Evolutionary conservation across 2,113 vertebrate genomes (phyloP).

Genomic region (Osmerus mordax): DNA sequence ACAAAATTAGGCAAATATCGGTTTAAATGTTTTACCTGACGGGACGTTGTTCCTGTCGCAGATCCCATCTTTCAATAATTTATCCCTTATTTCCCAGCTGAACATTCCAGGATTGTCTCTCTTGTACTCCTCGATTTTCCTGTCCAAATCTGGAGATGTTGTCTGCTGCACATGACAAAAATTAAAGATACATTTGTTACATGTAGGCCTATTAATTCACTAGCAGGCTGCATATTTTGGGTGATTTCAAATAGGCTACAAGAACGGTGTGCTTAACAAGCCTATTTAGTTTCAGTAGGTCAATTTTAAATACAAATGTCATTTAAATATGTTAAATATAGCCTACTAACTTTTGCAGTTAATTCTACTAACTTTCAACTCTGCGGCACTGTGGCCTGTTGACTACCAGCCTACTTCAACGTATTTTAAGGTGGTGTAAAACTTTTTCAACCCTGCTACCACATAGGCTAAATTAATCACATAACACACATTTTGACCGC

Average conservation of each 20-base stretch:
- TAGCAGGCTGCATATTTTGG: too few species aligned
- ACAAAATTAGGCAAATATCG: too few species aligned
- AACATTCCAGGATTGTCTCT: constrained; percentile 95
- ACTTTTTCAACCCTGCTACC: background rate
- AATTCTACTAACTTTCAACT: background rate
- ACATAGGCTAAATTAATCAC: too few species aligned
- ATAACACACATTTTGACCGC: too few species aligned
- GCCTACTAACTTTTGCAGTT: background rate
- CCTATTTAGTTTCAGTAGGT: background rate
- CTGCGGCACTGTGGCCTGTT: too few species aligned
- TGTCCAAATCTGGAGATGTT: constrained; percentile 91
- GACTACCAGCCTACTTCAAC: too few species aligned
- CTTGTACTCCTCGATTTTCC: constrained; percentile 98
- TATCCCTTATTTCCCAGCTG: constrained; percentile 98
- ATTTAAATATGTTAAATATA: background rate
- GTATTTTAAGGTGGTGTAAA: background rate
- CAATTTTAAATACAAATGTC: background rate
- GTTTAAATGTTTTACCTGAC: constrained; percentile 77
- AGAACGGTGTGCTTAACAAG: too few species aligned
- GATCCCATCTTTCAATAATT: constrained; percentile 91
- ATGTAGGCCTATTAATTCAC: too few species aligned
- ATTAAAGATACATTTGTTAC: background rate
- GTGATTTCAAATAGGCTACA: too few species aligned
- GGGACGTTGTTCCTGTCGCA: constrained; percentile 95
- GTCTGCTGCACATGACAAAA: constrained; percentile 83